Base-by-base conservation (phyloP, 2,113 vertebrate genomes). In the Festucalex cinctus region DNA sequence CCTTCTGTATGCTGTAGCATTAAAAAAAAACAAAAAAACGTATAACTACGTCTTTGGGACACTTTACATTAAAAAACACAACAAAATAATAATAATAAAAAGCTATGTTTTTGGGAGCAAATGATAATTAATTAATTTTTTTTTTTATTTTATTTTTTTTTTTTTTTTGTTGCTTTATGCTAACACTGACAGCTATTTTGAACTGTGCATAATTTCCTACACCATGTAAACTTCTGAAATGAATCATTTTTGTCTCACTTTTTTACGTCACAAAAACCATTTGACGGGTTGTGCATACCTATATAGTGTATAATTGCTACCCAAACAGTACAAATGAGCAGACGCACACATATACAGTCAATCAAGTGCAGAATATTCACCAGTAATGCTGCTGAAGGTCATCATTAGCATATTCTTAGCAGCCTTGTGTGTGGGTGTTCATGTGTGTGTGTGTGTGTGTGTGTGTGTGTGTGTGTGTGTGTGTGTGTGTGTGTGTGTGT, bases 381-480 rank as follows among this genome's bases (percentile, higher is more conserved):
- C 54, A 41, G 44, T 66, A 63, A 63, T 65, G 76, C 48, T 0
- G 7, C 64, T 73, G 79, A 88, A 88, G 82, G 86, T 88, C 83
- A 84, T 71, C 37, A 86, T 87, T 88, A 80, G 69, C 88, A 89
- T 88, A 78, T 3, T 57, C 71, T 81, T 76, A 82, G 62, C 65
- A n/a, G 16, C 28, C 20, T 14, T 72, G 59, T 64, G 69, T 19
- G 32, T 51, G 59, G 6, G 41, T 64, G 61, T 13, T 51, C 54
- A 17, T 44, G 54, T 65, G 62, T 36, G 62, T 65, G 63, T 12
- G 37, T 57, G 56, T 8, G 39, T 62, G 53, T n/a, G 20, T 26
- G 35, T 43, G 57, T 57, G 57, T 48, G 48, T 37, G 14, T 60
- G 26, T 60, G 56, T 62, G 58, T 58, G 67, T 26, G 71, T 53